These are phyloP conservation scores for Melieria omissa DNA, from an alignment of 2,888 invertebrate genomes.

Conservation along the genomic window DNA sequence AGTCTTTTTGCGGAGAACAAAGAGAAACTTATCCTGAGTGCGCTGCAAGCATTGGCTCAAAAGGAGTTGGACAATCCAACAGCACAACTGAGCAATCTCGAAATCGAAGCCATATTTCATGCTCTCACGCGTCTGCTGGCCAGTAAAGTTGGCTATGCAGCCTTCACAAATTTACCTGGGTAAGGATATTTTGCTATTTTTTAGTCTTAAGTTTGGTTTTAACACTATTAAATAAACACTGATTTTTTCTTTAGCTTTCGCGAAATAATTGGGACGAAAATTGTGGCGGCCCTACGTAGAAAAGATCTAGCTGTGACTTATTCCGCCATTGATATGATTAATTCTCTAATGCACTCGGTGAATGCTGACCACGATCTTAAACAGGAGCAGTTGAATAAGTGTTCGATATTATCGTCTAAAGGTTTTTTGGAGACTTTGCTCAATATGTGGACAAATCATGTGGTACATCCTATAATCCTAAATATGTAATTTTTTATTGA, in stretches of 20 bases:
- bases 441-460: constrained; percentile 94
- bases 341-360: constrained; percentile 99
- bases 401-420: constrained; percentile 90
- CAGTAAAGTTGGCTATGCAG: constrained; percentile 97
- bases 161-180: constrained; percentile 91
- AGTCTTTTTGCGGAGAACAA: constrained; percentile 98
- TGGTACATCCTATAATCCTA: constrained; percentile 72
- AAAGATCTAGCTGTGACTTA: constrained; percentile 92
- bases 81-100: constrained; percentile 72
- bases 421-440: constrained; percentile 92
- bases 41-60: constrained; percentile 85
- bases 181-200: constrained; percentile 60
- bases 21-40: constrained; percentile 93
- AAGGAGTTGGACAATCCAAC: constrained; percentile 75
- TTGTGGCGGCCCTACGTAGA: constrained; percentile 87
- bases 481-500: too few relatives aligned
- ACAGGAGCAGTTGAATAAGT: constrained; percentile 98
- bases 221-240: neutral
- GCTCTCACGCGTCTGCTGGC: constrained; percentile 92
- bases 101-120: constrained; percentile 95
- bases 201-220: constrained; percentile 2
- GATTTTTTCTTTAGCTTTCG: constrained; percentile 77
- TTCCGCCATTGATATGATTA: constrained; percentile 96
- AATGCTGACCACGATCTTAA: constrained; percentile 94
- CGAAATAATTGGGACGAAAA: constrained; percentile 92